Evolutionary conservation across 2,797 vertebrate species (phyloP).

Genomic region (Podarcis siculus): DNA sequence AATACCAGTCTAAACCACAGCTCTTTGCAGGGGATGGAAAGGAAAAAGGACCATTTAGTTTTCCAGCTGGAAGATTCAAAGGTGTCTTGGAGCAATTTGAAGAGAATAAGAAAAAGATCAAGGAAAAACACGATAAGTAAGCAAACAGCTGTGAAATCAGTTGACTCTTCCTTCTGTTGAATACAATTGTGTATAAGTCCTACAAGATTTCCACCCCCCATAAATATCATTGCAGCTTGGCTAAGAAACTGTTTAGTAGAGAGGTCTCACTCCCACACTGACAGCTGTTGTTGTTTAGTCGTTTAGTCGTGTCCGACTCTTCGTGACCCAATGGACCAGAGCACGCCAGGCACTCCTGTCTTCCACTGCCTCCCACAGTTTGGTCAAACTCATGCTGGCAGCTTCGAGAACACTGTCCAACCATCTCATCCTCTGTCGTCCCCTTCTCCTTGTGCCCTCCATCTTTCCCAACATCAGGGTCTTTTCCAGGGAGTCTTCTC

Average conservation of each 20-base stretch:
- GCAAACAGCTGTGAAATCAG: constrained; percentile 35
- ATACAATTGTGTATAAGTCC: constrained; percentile 20
- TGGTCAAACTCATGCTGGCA: too few species aligned
- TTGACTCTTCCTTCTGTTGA: constrained; percentile 32
- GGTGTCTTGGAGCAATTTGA: constrained; percentile 88
- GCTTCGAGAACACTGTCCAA: too few species aligned
- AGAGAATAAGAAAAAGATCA: constrained; percentile 85
- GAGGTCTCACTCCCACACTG: background rate
- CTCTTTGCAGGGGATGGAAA: constrained; percentile 85
- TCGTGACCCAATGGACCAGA: too few species aligned
- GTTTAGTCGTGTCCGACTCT: too few species aligned
- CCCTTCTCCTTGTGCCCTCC: too few species aligned
- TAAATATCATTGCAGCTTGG: background rate
- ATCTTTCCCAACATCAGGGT: too few species aligned
- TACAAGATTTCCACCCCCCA: background rate
- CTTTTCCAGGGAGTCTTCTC: too few species aligned
- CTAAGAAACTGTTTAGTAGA: background rate
- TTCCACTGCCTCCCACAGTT: too few species aligned
- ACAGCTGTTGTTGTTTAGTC: background rate
- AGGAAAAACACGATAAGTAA: constrained; percentile 89
- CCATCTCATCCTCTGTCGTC: too few species aligned
- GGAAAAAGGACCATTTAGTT: constrained; percentile 72
- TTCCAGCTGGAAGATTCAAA: constrained; percentile 75
- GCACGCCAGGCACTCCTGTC: too few species aligned
- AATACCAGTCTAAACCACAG: constrained; percentile 89